A percentile compares a stretch with the other conserved stretches of the same genome.
Conservation (phyloP, 35 echinoderm and acorn worm species). For the Anneissia japonica region DNA sequence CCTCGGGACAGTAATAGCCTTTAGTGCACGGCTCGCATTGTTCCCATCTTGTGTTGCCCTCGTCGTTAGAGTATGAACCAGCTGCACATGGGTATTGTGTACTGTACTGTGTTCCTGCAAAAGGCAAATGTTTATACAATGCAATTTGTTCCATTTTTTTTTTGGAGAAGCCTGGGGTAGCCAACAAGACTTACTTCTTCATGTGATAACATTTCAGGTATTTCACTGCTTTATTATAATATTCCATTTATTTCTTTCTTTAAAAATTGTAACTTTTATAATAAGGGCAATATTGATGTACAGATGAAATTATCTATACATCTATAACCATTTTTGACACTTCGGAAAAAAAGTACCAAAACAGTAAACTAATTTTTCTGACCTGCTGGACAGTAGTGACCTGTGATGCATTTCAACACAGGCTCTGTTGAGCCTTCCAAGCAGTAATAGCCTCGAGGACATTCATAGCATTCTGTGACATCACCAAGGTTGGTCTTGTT, state of each 20-base stretch:
- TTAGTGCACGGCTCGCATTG: constrained; percentile 82
- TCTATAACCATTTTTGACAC: background rate
- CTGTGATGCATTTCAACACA: constrained; percentile 63
- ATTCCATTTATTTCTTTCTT: too few species aligned
- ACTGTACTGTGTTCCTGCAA: constrained; percentile 65
- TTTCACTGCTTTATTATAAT: background rate
- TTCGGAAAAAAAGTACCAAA: background rate
- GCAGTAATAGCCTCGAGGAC: constrained; percentile 76
- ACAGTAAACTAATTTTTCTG: background rate
- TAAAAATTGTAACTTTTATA: too few species aligned
- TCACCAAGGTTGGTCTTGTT: constrained; percentile 83
- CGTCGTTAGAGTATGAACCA: constrained; percentile 78
- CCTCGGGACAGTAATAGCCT: constrained; percentile 82
- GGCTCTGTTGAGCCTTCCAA: constrained; percentile 71
- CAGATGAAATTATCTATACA: too few species aligned
- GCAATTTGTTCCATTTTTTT: background rate
- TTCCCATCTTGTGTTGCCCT: constrained; percentile 89
- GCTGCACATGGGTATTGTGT: constrained; percentile 79
- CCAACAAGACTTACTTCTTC: background rate
- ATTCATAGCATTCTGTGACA: constrained; percentile 69
- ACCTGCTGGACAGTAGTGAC: constrained; percentile 95
- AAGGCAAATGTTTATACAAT: background rate
- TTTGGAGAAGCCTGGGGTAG: background rate
- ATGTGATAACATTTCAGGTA: background rate
- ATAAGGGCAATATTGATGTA: too few species aligned